Evolutionary conservation across 2,113 vertebrate genomes (phyloP).

Genomic region (Propithecus coquereli): DNA sequence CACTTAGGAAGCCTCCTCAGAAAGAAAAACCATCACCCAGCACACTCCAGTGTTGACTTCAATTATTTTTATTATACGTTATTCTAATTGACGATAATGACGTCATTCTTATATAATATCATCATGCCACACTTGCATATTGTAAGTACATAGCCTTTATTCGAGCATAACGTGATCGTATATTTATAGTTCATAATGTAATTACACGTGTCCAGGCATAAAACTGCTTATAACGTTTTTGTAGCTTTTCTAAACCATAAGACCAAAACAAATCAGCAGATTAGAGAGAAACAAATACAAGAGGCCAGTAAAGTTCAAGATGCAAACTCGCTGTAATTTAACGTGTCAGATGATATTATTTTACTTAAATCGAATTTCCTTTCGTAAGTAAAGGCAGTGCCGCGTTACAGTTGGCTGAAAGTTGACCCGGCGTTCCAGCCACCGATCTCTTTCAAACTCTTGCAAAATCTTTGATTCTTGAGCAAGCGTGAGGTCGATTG

Average conservation of each 20-base stretch:
- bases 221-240: background rate
- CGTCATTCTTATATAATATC: background rate
- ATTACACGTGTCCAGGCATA: background rate
- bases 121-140: background rate
- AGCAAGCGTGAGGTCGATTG: fast-evolving
- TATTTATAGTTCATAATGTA: background rate
- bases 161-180: no score
- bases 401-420: background rate
- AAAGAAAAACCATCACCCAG: background rate
- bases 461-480: background rate
- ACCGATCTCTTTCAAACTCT: background rate
- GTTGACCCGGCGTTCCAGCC: fast-evolving
- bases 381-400: background rate
- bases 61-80: background rate
- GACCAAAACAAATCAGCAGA: background rate
- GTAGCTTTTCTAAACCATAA: background rate
- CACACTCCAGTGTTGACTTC: background rate
- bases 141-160: background rate
- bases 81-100: no score
- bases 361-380: background rate
- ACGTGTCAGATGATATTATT: no score
- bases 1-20: background rate
- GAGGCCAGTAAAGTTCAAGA: background rate
- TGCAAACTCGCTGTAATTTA: background rate
- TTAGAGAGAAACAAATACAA: background rate